Conservation (phyloP, 2,888 invertebrate genomes). For the Tetanocera ferruginea region DNA sequence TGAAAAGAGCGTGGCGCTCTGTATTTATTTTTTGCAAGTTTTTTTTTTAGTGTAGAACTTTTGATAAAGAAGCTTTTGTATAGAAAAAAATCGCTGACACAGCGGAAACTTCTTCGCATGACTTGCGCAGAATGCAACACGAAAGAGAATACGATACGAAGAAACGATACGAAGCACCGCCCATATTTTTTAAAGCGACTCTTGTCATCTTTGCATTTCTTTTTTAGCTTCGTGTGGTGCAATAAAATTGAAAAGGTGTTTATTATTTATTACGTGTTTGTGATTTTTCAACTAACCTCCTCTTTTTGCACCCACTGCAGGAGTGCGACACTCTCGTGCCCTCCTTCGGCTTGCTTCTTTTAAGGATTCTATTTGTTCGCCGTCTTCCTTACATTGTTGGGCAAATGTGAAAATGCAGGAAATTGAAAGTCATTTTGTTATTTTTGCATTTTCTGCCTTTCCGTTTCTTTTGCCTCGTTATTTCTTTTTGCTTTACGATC, state of each 20-base stretch:
- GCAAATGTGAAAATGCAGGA: constrained; percentile 44
- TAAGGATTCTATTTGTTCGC: constrained; percentile 16
- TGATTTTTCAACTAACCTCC: constrained; percentile 49
- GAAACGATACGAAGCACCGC: constrained; percentile 45
- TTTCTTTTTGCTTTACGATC: constrained; percentile 27
- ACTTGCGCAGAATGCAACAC: constrained; percentile 17
- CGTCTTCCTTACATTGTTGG: constrained; percentile 23
- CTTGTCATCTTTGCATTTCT: constrained; percentile 22
- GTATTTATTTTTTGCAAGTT: neutral
- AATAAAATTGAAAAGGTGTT: constrained; percentile 55
- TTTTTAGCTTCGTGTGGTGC: constrained; percentile 40
- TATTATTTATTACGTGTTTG: constrained; percentile 55
- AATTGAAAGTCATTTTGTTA: constrained; percentile 50
- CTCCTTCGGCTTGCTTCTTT: neutral
- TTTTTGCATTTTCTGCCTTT: constrained; percentile 44
- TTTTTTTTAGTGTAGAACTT: neutral
- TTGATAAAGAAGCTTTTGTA: neutral
- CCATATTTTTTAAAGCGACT: constrained; percentile 28
- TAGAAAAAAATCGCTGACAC: neutral
- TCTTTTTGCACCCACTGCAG: constrained; percentile 5
- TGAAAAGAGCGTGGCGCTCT: neutral
- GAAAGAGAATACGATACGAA: constrained; percentile 20
- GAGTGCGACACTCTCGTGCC: neutral
- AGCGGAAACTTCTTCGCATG: neutral
- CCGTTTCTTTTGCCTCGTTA: constrained; percentile 32